Percentiles rank a stretch among this genome's conserved stretches.
phyloP scores from a whole-genome alignment of 2,888 invertebrate species.

The Sesamia inferens region DNA sequence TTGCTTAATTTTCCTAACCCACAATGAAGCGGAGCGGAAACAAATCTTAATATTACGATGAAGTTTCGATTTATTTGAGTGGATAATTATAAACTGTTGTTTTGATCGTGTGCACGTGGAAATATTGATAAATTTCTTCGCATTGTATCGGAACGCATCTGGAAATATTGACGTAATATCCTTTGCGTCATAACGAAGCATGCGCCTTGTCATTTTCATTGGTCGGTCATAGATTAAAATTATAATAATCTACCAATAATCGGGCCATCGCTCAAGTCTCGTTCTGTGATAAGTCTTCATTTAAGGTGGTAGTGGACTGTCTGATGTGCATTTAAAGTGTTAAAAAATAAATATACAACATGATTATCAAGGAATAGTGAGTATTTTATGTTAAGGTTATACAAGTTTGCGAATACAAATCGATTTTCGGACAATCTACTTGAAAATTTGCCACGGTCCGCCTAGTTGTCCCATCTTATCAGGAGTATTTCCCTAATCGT shows the following conservation, averaged over 20 bases:
- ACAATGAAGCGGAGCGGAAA: neutral
- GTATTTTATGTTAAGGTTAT: conserved; percentile 86
- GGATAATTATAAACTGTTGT: too few relatives aligned
- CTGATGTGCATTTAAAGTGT: conserved; percentile 88
- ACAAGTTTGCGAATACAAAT: conserved; percentile 82
- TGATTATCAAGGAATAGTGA: conserved; percentile 94
- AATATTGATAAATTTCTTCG: neutral
- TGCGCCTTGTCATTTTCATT: conserved; percentile 91
- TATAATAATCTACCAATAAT: conserved; percentile 84
- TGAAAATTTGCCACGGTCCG: conserved; percentile 70
- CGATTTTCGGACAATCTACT: conserved; percentile 82
- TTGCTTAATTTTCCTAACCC: neutral
- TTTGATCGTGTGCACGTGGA: neutral
- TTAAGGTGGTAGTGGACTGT: conserved; percentile 88
- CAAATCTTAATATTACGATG: neutral
- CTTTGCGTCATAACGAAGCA: conserved; percentile 91
- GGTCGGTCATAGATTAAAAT: conserved; percentile 87
- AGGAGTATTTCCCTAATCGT: conserved; percentile 60
- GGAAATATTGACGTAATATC: conserved; percentile 89
- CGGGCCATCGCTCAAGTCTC: conserved; percentile 87
- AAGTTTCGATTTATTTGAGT: accelerated
- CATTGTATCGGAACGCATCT: conserved; percentile 58
- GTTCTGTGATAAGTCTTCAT: conserved; percentile 87
- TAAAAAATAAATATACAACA: conserved; percentile 86
- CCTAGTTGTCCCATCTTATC: conserved; percentile 71